These are phyloP conservation scores for Proisotoma minuta DNA, from an alignment of 2,888 invertebrate species.

Conservation along the genomic window DNA sequence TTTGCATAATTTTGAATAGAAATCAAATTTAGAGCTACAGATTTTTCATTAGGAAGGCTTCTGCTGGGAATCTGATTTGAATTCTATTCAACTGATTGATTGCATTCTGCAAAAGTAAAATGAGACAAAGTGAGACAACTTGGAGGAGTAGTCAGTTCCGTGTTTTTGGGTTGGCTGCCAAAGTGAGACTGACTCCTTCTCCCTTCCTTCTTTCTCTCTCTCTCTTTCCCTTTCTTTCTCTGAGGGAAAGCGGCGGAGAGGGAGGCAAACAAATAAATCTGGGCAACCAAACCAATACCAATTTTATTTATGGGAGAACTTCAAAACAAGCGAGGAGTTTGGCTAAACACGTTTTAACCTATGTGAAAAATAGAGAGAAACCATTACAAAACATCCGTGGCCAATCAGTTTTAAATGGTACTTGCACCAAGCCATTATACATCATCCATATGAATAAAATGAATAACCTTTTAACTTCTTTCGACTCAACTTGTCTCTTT, in stretches of 20 bases:
- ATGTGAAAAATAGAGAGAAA: too few species aligned
- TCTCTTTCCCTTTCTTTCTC: background rate
- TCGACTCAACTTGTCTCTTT: too few species aligned
- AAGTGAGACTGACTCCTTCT: background rate
- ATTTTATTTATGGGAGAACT: constrained; percentile 4
- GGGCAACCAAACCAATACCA: background rate
- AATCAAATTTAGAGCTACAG: too few species aligned
- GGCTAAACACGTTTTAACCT: background rate
- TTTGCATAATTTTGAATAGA: too few species aligned
- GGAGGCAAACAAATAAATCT: background rate
- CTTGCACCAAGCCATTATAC: too few species aligned
- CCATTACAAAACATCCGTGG: too few species aligned
- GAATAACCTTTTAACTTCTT: too few species aligned
- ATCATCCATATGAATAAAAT: too few species aligned
- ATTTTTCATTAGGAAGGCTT: background rate
- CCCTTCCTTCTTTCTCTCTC: background rate
- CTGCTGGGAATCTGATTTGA: background rate
- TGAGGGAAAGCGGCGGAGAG: background rate
- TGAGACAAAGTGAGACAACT: background rate
- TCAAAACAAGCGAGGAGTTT: too few species aligned
- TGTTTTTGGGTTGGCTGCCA: too few species aligned
- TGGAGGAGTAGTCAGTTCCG: background rate
- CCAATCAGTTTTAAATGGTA: background rate
- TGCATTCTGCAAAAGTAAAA: too few species aligned
- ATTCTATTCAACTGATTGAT: too few species aligned